A percentile compares a stretch with the other conserved stretches of the same genome.
These are phyloP conservation scores for Protophormia terraenovae DNA, from an alignment of 2,888 invertebrate genomes.

Conservation along the genomic window DNA sequence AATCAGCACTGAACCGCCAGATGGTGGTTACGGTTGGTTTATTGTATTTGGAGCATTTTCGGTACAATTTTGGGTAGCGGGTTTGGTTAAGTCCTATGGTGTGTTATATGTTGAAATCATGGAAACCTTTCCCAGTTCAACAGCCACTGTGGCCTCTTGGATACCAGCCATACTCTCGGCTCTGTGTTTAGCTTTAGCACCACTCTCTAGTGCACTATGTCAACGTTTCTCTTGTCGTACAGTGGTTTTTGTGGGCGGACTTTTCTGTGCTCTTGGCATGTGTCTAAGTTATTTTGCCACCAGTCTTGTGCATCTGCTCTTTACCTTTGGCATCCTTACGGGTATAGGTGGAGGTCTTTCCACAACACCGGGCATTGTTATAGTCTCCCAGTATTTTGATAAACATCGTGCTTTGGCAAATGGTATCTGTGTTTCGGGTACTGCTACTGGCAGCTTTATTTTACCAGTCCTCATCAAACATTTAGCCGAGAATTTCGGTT, in stretches of 20 bases:
- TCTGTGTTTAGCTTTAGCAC: conserved; percentile 88
- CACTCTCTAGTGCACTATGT: conserved; percentile 88
- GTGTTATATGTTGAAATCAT: conserved; percentile 91
- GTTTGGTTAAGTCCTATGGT: conserved; percentile 90
- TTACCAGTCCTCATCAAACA: conserved; percentile 88
- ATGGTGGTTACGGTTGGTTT: conserved; percentile 90
- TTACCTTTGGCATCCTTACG: conserved; percentile 88
- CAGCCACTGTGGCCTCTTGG: conserved; percentile 90
- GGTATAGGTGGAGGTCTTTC: conserved; percentile 90
- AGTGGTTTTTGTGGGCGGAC: conserved; percentile 88
- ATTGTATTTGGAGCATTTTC: conserved; percentile 90
- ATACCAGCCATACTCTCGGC: conserved; percentile 90
- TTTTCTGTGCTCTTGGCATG: conserved; percentile 87
- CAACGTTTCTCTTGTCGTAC: conserved; percentile 86
- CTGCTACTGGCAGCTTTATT: conserved; percentile 90
- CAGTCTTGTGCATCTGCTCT: conserved; percentile 86
- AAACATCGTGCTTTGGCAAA: conserved; percentile 90
- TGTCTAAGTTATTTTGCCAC: conserved; percentile 87
- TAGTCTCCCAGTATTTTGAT: conserved; percentile 90
- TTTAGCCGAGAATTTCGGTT: conserved; percentile 86
- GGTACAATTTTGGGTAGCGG: conserved; percentile 91
- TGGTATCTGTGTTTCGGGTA: conserved; percentile 90
- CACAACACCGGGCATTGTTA: conserved; percentile 90
- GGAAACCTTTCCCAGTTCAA: conserved; percentile 89
- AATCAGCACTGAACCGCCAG: conserved; percentile 83